A percentile compares a stretch with the other conserved stretches of the same genome.
Evolutionary conservation across 2,888 invertebrate genomes (phyloP).

Genomic region (Frankliniella intonsa): DNA sequence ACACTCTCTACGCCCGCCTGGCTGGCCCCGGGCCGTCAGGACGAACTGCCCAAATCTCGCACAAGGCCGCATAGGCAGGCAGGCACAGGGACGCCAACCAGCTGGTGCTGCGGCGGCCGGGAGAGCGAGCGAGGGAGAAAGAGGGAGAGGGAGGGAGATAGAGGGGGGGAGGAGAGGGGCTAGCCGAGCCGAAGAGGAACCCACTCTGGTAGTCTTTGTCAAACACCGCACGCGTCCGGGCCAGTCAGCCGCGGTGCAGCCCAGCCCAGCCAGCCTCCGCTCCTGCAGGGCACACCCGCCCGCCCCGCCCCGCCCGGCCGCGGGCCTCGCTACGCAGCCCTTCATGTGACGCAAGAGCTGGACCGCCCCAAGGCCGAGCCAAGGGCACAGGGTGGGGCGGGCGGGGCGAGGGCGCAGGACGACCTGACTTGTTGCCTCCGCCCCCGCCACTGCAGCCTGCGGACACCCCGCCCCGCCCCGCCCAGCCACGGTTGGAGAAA

Average conservation of each 20-base stretch:
- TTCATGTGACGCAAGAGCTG: too few relatives aligned
- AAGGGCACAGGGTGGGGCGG: not conserved
- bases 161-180: constrained; percentile 20
- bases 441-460: not conserved
- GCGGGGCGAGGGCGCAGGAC: not conserved
- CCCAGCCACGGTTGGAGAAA: too few relatives aligned
- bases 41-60: too few relatives aligned
- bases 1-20: too few relatives aligned
- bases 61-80: not conserved
- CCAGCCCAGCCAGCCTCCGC: not conserved
- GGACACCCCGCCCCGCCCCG: not conserved
- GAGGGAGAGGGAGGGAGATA: not conserved
- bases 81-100: not conserved
- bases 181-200: not conserved
- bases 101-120: not conserved
- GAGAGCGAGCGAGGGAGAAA: constrained; percentile 32
- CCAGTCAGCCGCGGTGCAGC: too few relatives aligned
- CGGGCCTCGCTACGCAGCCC: too few relatives aligned
- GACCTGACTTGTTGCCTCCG: not conserved
- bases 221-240: too few relatives aligned
- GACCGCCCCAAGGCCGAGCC: not conserved
- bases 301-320: too few relatives aligned
- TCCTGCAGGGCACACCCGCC: not conserved
- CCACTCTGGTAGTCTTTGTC: not conserved
- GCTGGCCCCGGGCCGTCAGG: too few relatives aligned